These are phyloP conservation scores for Melanotaenia duboulayi DNA, from an alignment of 2,113 vertebrate genomes.

Conservation along the genomic window DNA sequence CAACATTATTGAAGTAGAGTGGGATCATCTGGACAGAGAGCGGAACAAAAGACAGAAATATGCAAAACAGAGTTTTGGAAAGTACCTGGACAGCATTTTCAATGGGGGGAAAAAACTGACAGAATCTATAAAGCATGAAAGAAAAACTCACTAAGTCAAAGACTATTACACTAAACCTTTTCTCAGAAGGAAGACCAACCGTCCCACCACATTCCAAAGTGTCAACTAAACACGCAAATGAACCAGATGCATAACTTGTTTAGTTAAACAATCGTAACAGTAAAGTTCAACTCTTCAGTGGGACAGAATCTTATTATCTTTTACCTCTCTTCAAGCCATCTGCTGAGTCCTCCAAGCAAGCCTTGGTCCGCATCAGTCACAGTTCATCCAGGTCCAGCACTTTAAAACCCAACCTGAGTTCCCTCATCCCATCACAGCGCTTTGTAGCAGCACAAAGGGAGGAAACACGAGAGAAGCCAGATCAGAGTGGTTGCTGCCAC, in stretches of 20 bases:
- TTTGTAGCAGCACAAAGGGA: constrained; percentile 5
- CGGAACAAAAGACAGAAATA: too few relatives aligned
- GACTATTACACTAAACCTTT: too few relatives aligned
- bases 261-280: background rate
- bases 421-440: constrained; percentile 48
- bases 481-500: constrained; percentile 58
- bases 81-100: background rate
- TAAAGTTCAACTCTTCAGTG: background rate
- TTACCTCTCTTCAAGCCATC: constrained; percentile 73
- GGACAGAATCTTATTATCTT: background rate
- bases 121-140: background rate
- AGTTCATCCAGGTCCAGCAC: constrained; percentile 23
- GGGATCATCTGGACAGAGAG: too few relatives aligned
- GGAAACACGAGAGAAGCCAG: constrained; percentile 57
- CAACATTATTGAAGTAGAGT: background rate
- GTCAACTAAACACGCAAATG: background rate
- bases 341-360: constrained; percentile 43
- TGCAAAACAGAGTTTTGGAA: background rate
- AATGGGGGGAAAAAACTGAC: too few relatives aligned
- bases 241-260: background rate
- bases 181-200: too few relatives aligned
- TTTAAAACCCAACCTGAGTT: constrained; percentile 31
- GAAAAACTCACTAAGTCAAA: background rate
- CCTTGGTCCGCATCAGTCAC: constrained; percentile 76
- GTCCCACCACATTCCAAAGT: too few relatives aligned